A percentile compares a stretch with the other conserved stretches of the same genome.
Conservation (phyloP, 1,140 invertebrate species). For the Anastatus disparis region DNA sequence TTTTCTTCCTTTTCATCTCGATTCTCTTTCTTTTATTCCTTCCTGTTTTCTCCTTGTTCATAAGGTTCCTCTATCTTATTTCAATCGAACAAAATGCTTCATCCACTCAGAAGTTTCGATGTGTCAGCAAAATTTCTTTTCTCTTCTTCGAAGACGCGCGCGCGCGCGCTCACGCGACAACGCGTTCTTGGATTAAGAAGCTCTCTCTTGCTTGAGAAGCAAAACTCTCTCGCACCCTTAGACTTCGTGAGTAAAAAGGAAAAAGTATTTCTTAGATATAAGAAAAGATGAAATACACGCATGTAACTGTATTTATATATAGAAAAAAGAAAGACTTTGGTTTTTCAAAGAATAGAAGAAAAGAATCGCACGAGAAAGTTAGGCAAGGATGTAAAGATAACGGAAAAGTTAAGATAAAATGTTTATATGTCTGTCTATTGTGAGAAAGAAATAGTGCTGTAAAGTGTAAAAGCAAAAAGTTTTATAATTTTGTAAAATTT, state of each 20-base stretch:
- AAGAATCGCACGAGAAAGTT: not conserved
- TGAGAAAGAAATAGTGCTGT: no score
- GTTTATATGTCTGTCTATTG: conserved; percentile 4
- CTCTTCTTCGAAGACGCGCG: not conserved
- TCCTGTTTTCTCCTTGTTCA: not conserved
- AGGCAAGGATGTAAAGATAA: conserved; percentile 17
- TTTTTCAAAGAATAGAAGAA: no score
- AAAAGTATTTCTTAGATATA: no score
- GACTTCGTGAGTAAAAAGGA: not conserved
- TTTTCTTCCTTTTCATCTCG: not conserved
- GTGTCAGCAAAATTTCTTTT: conserved; percentile 29
- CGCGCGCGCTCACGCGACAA: not conserved
- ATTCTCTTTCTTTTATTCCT: not conserved
- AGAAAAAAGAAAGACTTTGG: no score
- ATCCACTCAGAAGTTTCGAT: conserved; percentile 31
- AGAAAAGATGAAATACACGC: no score
- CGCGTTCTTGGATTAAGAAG: conserved; percentile 1
- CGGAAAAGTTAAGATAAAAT: not conserved
- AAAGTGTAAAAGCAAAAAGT: no score
- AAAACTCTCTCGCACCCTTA: not conserved
- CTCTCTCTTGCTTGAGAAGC: not conserved
- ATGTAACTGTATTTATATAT: no score
- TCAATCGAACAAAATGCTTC: conserved; percentile 38
- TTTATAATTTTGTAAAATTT: no score
- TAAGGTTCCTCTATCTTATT: conserved; percentile 8